Conservation (phyloP, 2,888 invertebrate species). For the Drosophila anomalipes region DNA sequence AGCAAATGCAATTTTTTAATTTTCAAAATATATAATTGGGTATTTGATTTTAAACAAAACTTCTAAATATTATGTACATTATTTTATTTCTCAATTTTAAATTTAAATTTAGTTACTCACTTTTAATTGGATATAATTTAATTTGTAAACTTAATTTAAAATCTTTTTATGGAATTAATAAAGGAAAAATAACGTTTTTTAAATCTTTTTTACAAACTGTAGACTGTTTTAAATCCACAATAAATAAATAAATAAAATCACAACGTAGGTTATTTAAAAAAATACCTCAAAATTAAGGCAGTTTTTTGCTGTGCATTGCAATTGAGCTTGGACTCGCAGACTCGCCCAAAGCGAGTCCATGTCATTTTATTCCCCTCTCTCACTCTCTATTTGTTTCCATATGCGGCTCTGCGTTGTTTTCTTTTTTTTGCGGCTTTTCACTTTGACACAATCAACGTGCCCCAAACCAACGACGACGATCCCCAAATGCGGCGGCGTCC, state of each 20-base stretch:
- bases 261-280: conserved; percentile 8
- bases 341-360: conserved; percentile 30
- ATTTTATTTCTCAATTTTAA: background rate
- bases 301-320: conserved; percentile 19
- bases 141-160: background rate
- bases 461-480: conserved; percentile 25
- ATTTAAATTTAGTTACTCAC: background rate
- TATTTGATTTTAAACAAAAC: background rate
- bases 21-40: background rate
- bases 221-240: background rate
- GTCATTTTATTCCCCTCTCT: conserved; percentile 10
- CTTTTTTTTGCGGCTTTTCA: conserved; percentile 63
- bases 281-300: background rate
- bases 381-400: conserved; percentile 7
- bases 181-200: background rate
- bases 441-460: conserved; percentile 73
- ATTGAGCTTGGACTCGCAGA: conserved; percentile 16
- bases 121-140: background rate
- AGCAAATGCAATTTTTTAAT: background rate
- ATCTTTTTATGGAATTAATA: background rate
- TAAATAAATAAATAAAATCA: background rate
- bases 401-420: conserved; percentile 27
- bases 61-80: background rate
- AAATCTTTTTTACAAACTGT: background rate
- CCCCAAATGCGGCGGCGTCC: conserved; percentile 58